Conservation (phyloP, 2,797 vertebrate genomes). For the Otolemur crassicaudatus region DNA sequence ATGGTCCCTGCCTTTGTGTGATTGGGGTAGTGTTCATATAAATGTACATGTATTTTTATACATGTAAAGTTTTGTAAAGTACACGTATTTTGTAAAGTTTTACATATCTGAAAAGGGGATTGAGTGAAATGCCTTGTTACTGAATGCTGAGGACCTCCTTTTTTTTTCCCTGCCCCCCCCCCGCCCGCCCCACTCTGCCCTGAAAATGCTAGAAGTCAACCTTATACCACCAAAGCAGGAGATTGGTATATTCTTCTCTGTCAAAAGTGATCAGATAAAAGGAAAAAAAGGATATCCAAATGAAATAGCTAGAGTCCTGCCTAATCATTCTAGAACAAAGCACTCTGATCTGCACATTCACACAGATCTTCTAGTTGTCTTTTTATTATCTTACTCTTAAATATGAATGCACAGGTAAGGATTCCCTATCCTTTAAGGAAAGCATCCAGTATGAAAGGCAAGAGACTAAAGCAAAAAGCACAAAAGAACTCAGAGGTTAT, state of each 20-base stretch:
- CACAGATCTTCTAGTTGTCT: conserved; percentile 11
- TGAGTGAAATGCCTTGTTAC: conserved; percentile 15
- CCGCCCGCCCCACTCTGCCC: background rate
- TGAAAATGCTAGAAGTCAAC: conserved; percentile 1
- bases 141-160: background rate
- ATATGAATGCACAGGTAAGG: background rate
- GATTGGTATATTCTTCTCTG: background rate
- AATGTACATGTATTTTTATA: background rate
- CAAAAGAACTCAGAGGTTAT: conserved; percentile 8
- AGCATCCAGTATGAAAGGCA: background rate
- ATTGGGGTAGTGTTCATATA: background rate
- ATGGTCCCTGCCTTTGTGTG: background rate
- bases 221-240: background rate
- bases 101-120: background rate
- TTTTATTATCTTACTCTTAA: conserved; percentile 5
- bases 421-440: background rate
- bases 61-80: too few relatives aligned
- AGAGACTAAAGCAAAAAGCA: conserved; percentile 3
- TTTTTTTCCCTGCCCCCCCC: background rate
- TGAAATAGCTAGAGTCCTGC: background rate
- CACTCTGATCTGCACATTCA: background rate
- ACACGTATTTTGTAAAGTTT: background rate
- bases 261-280: conserved; percentile 33
- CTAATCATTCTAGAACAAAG: background rate
- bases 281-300: background rate